Base-by-base conservation (phyloP, 1,140 invertebrate species). In the Pectinophora gossypiella region DNA sequence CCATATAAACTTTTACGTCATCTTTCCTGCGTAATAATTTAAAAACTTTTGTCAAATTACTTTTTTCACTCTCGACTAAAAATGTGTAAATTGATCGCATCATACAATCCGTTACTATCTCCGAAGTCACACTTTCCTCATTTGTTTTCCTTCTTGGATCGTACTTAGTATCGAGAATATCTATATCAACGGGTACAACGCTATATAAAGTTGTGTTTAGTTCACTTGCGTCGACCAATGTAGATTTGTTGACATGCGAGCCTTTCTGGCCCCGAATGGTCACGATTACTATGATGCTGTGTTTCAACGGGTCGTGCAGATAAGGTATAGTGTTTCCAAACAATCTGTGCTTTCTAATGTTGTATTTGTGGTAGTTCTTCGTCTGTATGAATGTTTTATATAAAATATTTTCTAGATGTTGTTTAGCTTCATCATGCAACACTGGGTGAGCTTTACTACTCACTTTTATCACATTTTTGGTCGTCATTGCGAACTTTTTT, bases 1-100 rank as follows among this genome's bases (percentile, higher is more conserved):
- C 61, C 38, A 77, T 69, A 43, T 84, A 86, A 35, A 86, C 61
- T 62, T 81, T 86, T 21, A 81, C 58, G n/a, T 66, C 57, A 9
- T 62, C 50, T 4, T 63, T 53, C 54, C 64, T 64, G 40, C 52
- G 46, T n/a, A 84, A 36, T 1, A 76, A 15, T 57, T 71, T 77
- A 44, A 73, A 75, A 43, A 62, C 48, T 50, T 76, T 79, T 13
- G 61, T 71, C 15, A 48, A 54, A 53, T 76, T 68, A 7, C 64
- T 53, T 43, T 61, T 64, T 12, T 64, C 59, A 54, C 64, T 72
- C 56, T 70, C 52, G 15, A 56, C 48, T 22, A 85, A 47, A 54
- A 72, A 75, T 16, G 43, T 51, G 44, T 75, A 77, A 9, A 85
- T 60, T 5, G 82, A 84, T 54, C 66, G 48, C 36, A 84, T 51